These are phyloP conservation scores for Poecilia wingei DNA, from an alignment of 2,797 vertebrate genomes.

Conservation along the genomic window DNA sequence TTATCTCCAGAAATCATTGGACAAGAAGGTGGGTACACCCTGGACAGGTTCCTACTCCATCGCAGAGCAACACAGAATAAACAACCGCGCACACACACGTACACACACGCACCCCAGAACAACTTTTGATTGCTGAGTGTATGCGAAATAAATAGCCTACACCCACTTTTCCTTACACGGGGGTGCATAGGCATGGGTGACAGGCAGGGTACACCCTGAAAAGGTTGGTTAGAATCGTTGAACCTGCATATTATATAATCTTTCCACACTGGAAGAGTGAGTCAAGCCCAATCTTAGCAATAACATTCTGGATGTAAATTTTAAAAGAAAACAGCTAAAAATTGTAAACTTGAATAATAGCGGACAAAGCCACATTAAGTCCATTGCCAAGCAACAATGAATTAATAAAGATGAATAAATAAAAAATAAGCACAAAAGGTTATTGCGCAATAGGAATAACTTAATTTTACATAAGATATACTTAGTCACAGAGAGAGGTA, in stretches of 20 bases:
- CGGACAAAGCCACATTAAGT: slow-evolving; percentile 24
- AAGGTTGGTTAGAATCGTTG: not conserved
- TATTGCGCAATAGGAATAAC: slow-evolving; percentile 5
- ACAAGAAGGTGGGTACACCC: too few species aligned
- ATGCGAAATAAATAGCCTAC: not conserved
- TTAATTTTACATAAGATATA: slow-evolving; percentile 39
- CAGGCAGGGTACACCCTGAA: not conserved
- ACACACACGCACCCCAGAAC: not conserved
- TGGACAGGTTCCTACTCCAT: too few species aligned
- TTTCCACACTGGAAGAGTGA: not conserved
- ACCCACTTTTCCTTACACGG: too few species aligned
- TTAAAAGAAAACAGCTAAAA: not conserved
- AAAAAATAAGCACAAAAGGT: slow-evolving; percentile 41
- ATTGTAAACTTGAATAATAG: slow-evolving; percentile 21
- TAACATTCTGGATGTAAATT: not conserved
- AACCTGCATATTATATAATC: not conserved
- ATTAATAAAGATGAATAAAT: slow-evolving; percentile 38
- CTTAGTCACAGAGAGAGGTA: slow-evolving; percentile 31
- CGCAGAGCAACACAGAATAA: too few species aligned
- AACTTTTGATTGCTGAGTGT: not conserved
- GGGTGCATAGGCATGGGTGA: not conserved
- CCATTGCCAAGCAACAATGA: slow-evolving; percentile 26
- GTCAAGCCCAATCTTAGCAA: not conserved
- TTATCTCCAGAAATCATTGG: too few species aligned
- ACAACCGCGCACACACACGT: too few species aligned